A percentile compares a stretch with the other conserved stretches of the same genome.
Conservation (phyloP, 30 jellyfish, hydroid and myxozoan genomes). For the Chrysaora quinquecirrha region DNA sequence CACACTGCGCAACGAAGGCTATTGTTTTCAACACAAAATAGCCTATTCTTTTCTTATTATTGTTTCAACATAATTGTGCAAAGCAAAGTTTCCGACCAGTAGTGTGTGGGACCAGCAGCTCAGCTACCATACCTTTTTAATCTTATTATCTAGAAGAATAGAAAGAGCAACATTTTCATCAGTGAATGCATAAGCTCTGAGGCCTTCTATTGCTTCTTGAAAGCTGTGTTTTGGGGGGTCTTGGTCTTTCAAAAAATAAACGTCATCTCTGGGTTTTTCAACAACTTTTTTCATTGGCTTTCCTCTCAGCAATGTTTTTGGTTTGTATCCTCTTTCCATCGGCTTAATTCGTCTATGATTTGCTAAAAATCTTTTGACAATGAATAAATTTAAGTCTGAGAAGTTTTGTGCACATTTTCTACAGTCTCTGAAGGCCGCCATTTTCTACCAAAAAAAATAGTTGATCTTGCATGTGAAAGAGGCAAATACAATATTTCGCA, state of each 20-base stretch:
- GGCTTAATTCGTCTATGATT: neutral
- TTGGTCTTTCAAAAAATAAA: constrained; percentile 66
- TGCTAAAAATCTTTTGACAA: neutral
- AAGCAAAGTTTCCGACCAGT: too few species aligned
- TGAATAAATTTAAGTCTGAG: neutral
- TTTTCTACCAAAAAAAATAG: too few species aligned
- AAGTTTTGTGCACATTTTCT: neutral
- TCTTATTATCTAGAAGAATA: constrained; percentile 13
- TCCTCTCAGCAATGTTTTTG: constrained; percentile 31
- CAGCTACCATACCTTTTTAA: constrained; percentile 36
- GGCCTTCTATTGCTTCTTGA: constrained; percentile 71
- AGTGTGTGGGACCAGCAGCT: too few species aligned
- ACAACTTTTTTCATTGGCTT: constrained; percentile 52
- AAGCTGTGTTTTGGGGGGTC: constrained; percentile 68
- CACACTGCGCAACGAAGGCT: too few species aligned
- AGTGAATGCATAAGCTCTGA: constrained; percentile 75
- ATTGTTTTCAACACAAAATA: too few species aligned
- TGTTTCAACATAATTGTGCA: too few species aligned
- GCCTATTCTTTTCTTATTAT: too few species aligned
- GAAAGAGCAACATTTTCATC: constrained; percentile 61
- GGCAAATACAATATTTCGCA: too few species aligned
- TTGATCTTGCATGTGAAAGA: too few species aligned
- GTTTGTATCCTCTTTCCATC: constrained; percentile 9
- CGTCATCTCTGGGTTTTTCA: constrained; percentile 79
- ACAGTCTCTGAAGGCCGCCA: neutral